Evolutionary conservation across 2,797 vertebrate genomes (phyloP).

Genomic region (Scolopax bukidnonensis): DNA sequence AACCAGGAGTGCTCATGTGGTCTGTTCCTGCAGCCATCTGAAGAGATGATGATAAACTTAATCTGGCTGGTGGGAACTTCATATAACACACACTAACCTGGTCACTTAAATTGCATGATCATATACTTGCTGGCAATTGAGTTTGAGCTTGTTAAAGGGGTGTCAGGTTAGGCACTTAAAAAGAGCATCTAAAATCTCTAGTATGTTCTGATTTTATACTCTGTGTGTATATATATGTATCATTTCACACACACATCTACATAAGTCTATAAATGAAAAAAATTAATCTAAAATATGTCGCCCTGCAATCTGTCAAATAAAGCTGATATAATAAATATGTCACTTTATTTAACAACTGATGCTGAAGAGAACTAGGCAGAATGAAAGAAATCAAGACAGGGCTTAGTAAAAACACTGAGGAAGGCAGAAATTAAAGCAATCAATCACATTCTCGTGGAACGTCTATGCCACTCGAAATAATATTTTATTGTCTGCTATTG

Average conservation of each 20-base stretch:
- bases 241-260: conserved; percentile 23
- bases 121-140: not conserved
- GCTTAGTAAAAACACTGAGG: conserved; percentile 64
- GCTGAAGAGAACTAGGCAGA: conserved; percentile 65
- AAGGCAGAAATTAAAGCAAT: conserved; percentile 79
- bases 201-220: conserved; percentile 10
- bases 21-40: not conserved
- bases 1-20: not conserved
- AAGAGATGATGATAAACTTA: not conserved
- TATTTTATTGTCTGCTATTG: conserved; percentile 77
- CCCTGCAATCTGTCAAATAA: conserved; percentile 74
- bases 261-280: conserved; percentile 36
- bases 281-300: conserved; percentile 53
- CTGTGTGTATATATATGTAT: not conserved
- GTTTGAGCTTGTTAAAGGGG: not conserved
- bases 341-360: conserved; percentile 75
- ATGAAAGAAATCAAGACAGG: conserved; percentile 68
- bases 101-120: not conserved
- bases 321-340: conserved; percentile 78
- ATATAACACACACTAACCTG: not conserved
- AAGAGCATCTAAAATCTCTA: not conserved
- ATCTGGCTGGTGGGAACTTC: not conserved
- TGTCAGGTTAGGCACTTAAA: not conserved
- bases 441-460: conserved; percentile 69
- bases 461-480: conserved; percentile 71